phyloP scores from a whole-genome alignment of 2,113 vertebrate genomes.

The Aythya baeri region DNA sequence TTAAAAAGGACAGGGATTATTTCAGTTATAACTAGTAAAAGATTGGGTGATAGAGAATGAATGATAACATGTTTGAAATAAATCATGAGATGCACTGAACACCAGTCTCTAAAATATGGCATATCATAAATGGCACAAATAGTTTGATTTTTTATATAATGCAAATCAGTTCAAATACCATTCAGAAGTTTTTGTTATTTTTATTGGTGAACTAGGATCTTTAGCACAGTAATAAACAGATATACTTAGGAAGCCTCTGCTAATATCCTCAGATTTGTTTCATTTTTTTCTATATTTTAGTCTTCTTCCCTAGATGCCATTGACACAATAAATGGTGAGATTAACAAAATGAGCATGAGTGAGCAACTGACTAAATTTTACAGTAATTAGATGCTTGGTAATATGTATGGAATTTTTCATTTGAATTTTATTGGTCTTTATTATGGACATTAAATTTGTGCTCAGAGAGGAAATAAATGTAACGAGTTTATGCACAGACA shows the following conservation, averaged over 20 bases:
- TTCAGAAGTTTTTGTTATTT: background rate
- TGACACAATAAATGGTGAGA: background rate
- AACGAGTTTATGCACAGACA: background rate
- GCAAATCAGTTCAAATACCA: background rate
- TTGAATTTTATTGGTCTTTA: constrained; percentile 53
- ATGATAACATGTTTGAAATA: background rate
- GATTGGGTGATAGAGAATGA: background rate
- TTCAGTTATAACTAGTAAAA: background rate
- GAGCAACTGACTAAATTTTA: background rate
- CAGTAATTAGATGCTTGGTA: constrained; percentile 2
- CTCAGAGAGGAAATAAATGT: constrained; percentile 20
- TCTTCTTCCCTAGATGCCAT: background rate
- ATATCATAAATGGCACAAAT: background rate
- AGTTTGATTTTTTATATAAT: background rate
- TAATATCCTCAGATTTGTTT: background rate
- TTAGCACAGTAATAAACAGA: background rate
- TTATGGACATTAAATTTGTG: constrained; percentile 8
- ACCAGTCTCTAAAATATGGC: background rate
- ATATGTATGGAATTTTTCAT: constrained; percentile 3
- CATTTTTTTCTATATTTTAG: background rate
- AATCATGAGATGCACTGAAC: background rate
- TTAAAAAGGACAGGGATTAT: background rate
- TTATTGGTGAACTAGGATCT: background rate
- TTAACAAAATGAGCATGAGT: background rate
- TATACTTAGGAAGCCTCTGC: background rate